phyloP scores from a whole-genome alignment of 2,888 invertebrate species.

The Leptinotarsa haldemani region DNA sequence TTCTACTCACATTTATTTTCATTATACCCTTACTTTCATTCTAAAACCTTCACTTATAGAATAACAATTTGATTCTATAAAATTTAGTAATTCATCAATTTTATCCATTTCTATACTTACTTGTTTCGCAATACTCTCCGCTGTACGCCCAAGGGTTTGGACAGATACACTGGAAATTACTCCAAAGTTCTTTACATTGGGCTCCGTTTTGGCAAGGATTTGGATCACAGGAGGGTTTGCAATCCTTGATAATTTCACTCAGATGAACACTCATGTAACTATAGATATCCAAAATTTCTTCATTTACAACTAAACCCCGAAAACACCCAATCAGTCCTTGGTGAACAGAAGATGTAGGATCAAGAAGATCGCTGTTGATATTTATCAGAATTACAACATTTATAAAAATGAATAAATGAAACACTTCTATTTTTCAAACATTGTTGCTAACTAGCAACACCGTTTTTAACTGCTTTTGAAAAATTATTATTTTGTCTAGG shows the following conservation, averaged over 20 bases:
- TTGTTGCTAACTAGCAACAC: too few species aligned
- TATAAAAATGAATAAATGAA: too few species aligned
- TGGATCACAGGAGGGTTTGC: slow-evolving; percentile 93
- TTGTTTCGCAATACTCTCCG: slow-evolving; percentile 90
- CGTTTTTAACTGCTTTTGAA: too few species aligned
- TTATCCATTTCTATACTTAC: slow-evolving; percentile 67
- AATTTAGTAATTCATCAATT: too few species aligned
- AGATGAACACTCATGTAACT: slow-evolving; percentile 93
- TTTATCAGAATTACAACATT: neutral
- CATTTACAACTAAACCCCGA: slow-evolving; percentile 91
- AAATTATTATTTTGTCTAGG: too few species aligned
- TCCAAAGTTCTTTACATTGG: slow-evolving; percentile 91
- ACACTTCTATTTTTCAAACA: too few species aligned
- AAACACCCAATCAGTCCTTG: slow-evolving; percentile 95
- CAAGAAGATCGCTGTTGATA: slow-evolving; percentile 76
- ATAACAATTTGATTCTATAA: too few species aligned
- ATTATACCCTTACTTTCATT: too few species aligned
- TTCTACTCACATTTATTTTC: too few species aligned
- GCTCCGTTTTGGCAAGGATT: slow-evolving; percentile 94
- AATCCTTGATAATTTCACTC: slow-evolving; percentile 92
- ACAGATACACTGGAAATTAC: slow-evolving; percentile 91
- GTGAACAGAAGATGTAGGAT: slow-evolving; percentile 82
- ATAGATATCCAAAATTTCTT: slow-evolving; percentile 90
- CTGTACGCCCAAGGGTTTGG: slow-evolving; percentile 93
- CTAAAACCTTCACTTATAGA: too few species aligned